Base-by-base conservation (phyloP, 2,888 invertebrate genomes). In the Nymphalis urticae region DNA sequence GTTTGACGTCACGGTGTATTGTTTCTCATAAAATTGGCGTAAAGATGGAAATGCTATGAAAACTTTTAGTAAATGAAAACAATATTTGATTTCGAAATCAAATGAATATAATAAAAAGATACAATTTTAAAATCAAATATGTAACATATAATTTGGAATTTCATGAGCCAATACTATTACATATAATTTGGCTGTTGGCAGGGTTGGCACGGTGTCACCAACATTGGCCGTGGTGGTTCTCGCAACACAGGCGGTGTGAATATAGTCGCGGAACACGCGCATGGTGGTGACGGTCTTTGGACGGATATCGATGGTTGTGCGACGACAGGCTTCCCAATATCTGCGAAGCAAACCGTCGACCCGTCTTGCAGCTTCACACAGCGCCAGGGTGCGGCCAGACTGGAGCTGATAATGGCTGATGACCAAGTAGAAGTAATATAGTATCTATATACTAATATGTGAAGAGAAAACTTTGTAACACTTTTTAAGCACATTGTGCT, bases 331-430 rank as follows among this genome's bases (percentile, higher is more conserved):
- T 78, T 77, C 0, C 83, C 82, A 0, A 69, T 69, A 1, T 80
- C 76, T 0, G 81, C 82, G 65, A 84, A 77, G 80, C 85, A 86
- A 10, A 88, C 75, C 0, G 82, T 84, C 48, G 81, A 79, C 0
- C 85, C 85, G n/a, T 84, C 83, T 6, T 77, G 73, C 0, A 80
- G 79, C 19, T 76, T 79, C 73, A 74, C 77, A 72, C 87, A 86
- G 0, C 85, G 80, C 87, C 88, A 88, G 0, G 88, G 87, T 0
- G 87, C 88, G 0, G 88, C 89, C 0, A 80, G 70, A 0, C 81
- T 81, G 53, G 75, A 76, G 74, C 82, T 75, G 72, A 88, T 74
- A n/a, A 88, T 73, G 53, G 84, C 89, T 88, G n/a, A n/a, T 32
- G 3, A 32, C 32, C 8, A 8, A 32, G 13, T n/a, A 32, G 4